phyloP scores from a whole-genome alignment of 1,140 invertebrate genomes.

The Ganaspis sp. region DNA sequence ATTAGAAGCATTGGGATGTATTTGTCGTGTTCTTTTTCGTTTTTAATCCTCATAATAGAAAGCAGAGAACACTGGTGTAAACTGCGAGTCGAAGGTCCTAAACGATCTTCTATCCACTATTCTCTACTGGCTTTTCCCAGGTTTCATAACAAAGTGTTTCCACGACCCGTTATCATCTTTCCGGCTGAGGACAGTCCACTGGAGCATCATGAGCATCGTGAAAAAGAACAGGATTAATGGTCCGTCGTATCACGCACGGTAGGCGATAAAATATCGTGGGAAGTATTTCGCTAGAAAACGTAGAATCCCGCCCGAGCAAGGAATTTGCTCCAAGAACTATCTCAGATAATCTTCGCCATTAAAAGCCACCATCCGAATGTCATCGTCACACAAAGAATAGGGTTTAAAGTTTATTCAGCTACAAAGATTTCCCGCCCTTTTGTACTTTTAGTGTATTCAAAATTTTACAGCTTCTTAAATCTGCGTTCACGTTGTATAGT shows the following conservation, averaged over 20 bases:
- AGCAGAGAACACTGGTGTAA: too few species aligned
- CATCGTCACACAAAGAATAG: not conserved
- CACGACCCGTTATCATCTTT: slow-evolving; percentile 60
- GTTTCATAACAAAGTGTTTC: slow-evolving; percentile 59
- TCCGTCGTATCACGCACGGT: slow-evolving; percentile 62
- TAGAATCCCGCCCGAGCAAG: slow-evolving; percentile 45
- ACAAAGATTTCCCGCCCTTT: too few species aligned
- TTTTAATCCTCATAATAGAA: too few species aligned
- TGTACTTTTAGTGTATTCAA: too few species aligned
- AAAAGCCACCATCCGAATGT: slow-evolving; percentile 33
- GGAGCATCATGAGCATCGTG: slow-evolving; percentile 30
- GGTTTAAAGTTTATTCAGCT: not conserved
- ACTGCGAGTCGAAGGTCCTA: not conserved
- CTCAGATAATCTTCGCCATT: slow-evolving; percentile 60
- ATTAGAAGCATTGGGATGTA: too few species aligned
- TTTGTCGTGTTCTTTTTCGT: too few species aligned
- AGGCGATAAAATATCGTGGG: slow-evolving; percentile 62
- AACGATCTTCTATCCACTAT: not conserved
- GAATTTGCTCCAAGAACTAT: slow-evolving; percentile 41
- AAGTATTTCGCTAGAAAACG: slow-evolving; percentile 47
- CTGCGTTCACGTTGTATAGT: too few species aligned
- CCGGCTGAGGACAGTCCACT: slow-evolving; percentile 57
- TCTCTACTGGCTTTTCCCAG: slow-evolving; percentile 1
- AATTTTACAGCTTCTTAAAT: too few species aligned
- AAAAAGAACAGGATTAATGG: slow-evolving; percentile 65